Evolutionary conservation across 2,797 vertebrate genomes (phyloP), one percentile per base, ranked within the genome.

Genomic region (Sphenopsis melanotis): DNA sequence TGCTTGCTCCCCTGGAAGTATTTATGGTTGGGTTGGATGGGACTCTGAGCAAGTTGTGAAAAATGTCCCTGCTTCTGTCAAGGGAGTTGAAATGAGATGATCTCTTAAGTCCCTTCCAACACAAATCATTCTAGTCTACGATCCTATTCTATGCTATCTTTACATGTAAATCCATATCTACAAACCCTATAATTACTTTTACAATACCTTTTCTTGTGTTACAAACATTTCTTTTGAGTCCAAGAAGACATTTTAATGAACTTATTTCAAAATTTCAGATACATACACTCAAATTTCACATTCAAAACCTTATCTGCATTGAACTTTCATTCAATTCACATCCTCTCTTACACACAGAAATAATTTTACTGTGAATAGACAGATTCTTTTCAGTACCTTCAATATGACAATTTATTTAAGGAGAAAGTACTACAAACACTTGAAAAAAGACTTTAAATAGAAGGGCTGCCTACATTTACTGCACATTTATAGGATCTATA

Each of bases 151-250:
- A 26, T 34, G 24, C 15, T 30, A 15, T 36, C n/a, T 50, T 61
- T 15, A 42, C 22, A 53, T 10, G 17, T n/a, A 85, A 89, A 85
- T 32, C 2, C 7, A 56, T 22, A 49, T 8, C 32, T 41, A 37
- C 39, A 61, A 60, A 13, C 1, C 1, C 2, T 2, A 0, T 12
- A 41, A 37, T 46, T 52, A 64, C 9, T 75, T 60, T 13, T 34
- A 27, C 18, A 80, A 21, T 34, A 72, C 4, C 12, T 44, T 30
- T 83, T 49, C 46, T 68, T 60, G 14, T 32, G 11, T 34, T 70
- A 75, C 6, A 44, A 64, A 68, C 27, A 24, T 30, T 29, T 55
- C 6, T 78, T 72, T 39, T 63, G 8, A 78, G 39, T 46, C 15
- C 27, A 71, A 30, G 4, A 78, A 83, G 15, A 50, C 2, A 61